These are phyloP conservation scores for Drosophila yakuba DNA, from an alignment of 1,140 invertebrate genomes.

Conservation along the genomic window DNA sequence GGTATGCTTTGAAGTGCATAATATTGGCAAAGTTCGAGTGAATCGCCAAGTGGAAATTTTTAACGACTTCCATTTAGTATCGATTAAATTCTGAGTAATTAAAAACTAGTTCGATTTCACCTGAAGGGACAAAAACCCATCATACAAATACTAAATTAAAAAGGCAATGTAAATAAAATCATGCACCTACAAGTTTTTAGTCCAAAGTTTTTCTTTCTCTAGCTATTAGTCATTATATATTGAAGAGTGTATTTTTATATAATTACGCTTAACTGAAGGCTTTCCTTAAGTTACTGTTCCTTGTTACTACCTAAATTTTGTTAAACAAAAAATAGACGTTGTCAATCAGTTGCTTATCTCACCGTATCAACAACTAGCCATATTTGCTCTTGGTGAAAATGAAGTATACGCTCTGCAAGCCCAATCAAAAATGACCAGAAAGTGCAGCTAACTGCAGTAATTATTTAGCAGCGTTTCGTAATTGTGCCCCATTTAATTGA, in stretches of 20 bases:
- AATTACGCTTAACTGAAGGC: not conserved
- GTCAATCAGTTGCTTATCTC: conserved; percentile 51
- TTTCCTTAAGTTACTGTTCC: conserved; percentile 21
- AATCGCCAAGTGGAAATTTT: not conserved
- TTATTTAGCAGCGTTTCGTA: conserved; percentile 23
- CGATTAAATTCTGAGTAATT: not conserved
- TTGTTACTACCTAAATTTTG: conserved; percentile 17
- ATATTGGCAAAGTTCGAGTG: too few relatives aligned
- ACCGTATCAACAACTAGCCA: conserved; percentile 23
- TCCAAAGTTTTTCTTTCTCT: too few relatives aligned
- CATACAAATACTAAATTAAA: not conserved
- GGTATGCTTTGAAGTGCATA: not conserved
- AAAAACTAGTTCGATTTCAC: too few relatives aligned
- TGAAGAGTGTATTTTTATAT: not conserved
- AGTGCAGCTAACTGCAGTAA: conserved; percentile 20
- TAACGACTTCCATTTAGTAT: not conserved
- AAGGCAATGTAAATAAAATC: not conserved
- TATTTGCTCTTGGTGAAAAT: conserved; percentile 27
- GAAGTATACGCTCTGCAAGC: conserved; percentile 23
- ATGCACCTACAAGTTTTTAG: too few relatives aligned
- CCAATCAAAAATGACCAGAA: conserved; percentile 11
- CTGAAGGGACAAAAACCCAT: too few relatives aligned
- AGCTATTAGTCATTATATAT: not conserved
- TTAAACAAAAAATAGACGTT: conserved; percentile 8
- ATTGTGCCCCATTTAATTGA: conserved; percentile 9